Percentiles rank a stretch among this genome's conserved stretches.
Conservation (phyloP, 2,888 invertebrate genomes). For the Eulithis prunata region DNA sequence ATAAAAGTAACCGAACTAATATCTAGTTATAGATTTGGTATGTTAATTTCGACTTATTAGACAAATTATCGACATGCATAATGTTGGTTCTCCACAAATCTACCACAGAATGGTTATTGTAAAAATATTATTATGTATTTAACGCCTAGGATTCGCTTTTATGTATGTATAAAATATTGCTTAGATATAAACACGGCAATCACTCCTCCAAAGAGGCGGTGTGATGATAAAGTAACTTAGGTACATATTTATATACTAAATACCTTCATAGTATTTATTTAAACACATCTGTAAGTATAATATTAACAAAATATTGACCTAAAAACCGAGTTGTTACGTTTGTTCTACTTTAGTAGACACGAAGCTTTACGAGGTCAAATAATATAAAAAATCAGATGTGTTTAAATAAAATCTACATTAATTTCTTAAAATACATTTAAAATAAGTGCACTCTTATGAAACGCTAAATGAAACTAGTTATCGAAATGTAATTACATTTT, state of each 20-base stretch:
- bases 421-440: neutral
- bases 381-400: neutral
- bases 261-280: neutral
- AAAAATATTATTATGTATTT: slow-evolving; percentile 49
- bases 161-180: slow-evolving; percentile 34
- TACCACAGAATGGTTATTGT: slow-evolving; percentile 37
- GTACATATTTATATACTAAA: slow-evolving; percentile 3
- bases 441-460: slow-evolving; percentile 13
- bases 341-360: neutral
- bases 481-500: slow-evolving; percentile 43
- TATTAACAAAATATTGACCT: too few species aligned
- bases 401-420: neutral
- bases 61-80: neutral
- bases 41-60: too few species aligned
- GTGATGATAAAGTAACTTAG: neutral
- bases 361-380: neutral
- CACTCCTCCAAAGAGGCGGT: neutral
- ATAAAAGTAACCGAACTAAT: neutral
- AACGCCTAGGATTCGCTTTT: slow-evolving; percentile 27
- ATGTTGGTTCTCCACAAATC: slow-evolving; percentile 18
- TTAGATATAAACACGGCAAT: slow-evolving; percentile 16
- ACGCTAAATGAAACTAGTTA: slow-evolving; percentile 14
- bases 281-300: slow-evolving; percentile 1
- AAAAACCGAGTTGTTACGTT: neutral
- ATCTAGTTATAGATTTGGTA: too few species aligned